A percentile compares a stretch with the other conserved stretches of the same genome.
Conservation (phyloP, 2,113 vertebrate species). For the Triplophysa rosa region DNA sequence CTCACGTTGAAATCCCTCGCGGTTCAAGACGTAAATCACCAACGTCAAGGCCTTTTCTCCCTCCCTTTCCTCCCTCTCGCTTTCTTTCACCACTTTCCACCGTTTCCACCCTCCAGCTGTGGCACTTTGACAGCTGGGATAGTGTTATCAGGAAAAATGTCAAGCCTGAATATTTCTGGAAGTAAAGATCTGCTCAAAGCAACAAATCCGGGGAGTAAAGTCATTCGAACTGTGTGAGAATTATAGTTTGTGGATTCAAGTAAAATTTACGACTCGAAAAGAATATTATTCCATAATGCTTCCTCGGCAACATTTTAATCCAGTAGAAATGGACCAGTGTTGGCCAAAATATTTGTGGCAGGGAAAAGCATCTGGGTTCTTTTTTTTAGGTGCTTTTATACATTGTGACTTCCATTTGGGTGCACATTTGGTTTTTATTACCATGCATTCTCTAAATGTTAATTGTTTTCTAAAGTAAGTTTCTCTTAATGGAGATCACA, state of each 20-base stretch:
- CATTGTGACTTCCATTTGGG: background rate
- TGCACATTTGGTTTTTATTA: constrained; percentile 29
- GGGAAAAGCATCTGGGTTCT: background rate
- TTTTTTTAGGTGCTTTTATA: background rate
- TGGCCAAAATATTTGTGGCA: background rate
- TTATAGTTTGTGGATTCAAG: background rate
- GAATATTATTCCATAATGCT: background rate
- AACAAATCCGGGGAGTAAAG: background rate
- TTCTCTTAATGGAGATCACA: constrained; percentile 18
- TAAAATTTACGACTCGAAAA: background rate
- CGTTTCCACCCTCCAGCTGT: constrained; percentile 6
- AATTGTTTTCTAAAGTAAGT: constrained; percentile 44
- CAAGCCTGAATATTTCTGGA: constrained; percentile 24
- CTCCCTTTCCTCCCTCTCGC: background rate
- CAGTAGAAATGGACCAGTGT: no score
- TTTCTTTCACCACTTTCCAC: constrained; percentile 49
- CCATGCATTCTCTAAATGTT: constrained; percentile 46
- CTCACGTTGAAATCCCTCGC: constrained; percentile 69
- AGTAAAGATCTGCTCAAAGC: constrained; percentile 19
- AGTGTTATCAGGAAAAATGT: constrained; percentile 52
- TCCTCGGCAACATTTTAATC: background rate
- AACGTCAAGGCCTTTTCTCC: constrained; percentile 55
- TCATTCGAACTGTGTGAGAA: constrained; percentile 26
- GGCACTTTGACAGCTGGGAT: constrained; percentile 51
- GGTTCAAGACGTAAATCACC: constrained; percentile 73